Conservation (phyloP, 2,113 vertebrate genomes). For the Talpa occidentalis region DNA sequence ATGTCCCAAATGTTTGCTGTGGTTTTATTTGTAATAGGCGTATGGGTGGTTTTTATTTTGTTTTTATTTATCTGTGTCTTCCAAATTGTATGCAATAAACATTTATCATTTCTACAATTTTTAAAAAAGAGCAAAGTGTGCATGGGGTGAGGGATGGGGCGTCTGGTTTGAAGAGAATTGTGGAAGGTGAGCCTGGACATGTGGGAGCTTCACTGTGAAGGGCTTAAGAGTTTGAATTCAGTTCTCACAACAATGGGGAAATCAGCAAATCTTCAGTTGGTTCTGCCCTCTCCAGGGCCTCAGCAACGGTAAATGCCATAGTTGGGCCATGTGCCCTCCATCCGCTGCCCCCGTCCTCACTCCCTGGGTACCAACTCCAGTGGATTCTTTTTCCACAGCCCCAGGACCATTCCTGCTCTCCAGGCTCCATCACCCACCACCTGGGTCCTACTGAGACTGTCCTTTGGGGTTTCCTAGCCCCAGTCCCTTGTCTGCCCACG, state of each 20-base stretch:
- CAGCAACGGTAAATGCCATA: neutral
- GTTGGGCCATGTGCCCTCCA: fast-evolving
- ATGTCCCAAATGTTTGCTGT: neutral
- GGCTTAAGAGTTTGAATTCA: neutral
- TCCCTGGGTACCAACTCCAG: neutral
- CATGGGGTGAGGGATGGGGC: fast-evolving
- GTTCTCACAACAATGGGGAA: neutral
- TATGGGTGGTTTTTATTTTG: conserved; percentile 28
- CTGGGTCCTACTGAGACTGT: neutral
- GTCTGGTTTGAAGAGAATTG: neutral
- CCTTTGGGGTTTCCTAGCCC: too few relatives aligned
- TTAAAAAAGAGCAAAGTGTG: neutral
- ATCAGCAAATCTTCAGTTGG: neutral
- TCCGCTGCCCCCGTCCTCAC: neutral
- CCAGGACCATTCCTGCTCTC: neutral
- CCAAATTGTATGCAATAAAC: conserved; percentile 47
- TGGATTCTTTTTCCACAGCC: too few relatives aligned
- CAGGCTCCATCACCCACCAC: neutral
- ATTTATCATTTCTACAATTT: neutral
- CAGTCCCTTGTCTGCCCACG: neutral
- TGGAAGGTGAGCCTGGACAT: neutral
- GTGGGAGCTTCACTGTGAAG: fast-evolving
- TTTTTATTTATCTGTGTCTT: conserved; percentile 27
- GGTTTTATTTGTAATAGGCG: neutral
- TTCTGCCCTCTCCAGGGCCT: neutral